phyloP scores from a whole-genome alignment of 2,113 vertebrate genomes.

The Myiagra hebetior region DNA sequence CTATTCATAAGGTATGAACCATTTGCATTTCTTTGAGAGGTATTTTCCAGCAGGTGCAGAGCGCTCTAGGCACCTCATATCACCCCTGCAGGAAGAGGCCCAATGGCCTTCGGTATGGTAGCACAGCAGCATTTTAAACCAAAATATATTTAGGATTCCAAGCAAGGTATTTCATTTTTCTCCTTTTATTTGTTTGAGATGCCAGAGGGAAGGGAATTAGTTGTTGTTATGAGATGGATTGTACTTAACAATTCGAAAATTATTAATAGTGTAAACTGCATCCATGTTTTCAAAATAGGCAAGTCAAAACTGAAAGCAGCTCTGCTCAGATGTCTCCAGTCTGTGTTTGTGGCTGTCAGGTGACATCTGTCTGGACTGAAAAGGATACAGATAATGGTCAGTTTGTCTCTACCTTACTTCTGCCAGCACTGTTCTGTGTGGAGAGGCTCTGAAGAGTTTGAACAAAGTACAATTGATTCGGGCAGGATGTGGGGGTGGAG shows the following conservation, averaged over 20 bases:
- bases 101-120: not conserved
- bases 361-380: not conserved
- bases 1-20: not conserved
- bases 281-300: not conserved
- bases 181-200: not conserved
- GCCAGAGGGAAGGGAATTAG: not conserved
- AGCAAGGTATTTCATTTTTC: not conserved
- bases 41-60: not conserved
- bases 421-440: fast-evolving
- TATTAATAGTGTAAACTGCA: not conserved
- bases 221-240: not conserved
- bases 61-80: not conserved
- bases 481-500: not conserved
- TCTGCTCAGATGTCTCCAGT: not conserved
- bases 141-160: not conserved
- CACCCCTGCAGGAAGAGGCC: not conserved
- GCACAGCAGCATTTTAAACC: not conserved
- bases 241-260: not conserved
- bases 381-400: not conserved
- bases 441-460: not conserved
- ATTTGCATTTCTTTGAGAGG: not conserved
- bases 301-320: not conserved
- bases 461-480: not conserved
- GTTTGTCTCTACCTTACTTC: not conserved
- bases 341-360: not conserved